Evolutionary conservation across 2,797 vertebrate species (phyloP).

Genomic region (Hippopotamyrus pictus): DNA sequence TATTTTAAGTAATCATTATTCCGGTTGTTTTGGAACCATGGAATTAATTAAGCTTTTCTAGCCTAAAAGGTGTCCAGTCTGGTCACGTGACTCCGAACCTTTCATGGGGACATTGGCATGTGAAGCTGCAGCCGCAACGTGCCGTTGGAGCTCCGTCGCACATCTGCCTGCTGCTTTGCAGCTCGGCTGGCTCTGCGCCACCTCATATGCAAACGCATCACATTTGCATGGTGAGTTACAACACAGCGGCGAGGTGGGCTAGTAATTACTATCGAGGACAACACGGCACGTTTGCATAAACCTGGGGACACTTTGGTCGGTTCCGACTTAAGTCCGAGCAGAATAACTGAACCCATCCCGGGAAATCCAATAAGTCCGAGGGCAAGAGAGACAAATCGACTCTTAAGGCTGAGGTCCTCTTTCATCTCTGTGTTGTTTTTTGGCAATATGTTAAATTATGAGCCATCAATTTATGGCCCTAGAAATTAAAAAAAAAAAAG

Average conservation of each 20-base stretch:
- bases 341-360: not conserved
- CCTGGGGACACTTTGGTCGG: not conserved
- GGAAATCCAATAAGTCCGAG: not conserved
- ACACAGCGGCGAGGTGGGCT: not conserved
- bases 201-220: not conserved
- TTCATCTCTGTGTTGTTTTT: not conserved
- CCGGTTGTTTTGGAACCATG: not conserved
- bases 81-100: not conserved
- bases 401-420: not conserved
- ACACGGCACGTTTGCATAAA: conserved; percentile 15
- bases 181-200: conserved; percentile 5
- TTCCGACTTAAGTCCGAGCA: not conserved
- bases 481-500: not conserved
- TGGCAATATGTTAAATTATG: not conserved
- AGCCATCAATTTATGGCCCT: not conserved
- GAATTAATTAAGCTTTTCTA: not conserved
- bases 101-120: not conserved
- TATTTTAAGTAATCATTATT: not conserved
- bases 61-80: not conserved
- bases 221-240: conserved; percentile 23
- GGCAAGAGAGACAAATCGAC: not conserved
- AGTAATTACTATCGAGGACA: conserved; percentile 24
- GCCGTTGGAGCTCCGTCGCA: not conserved
- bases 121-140: not conserved
- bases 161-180: not conserved